These are phyloP conservation scores for Drosophila sp. DNA, from an alignment of 1,140 invertebrate genomes.

Conservation along the genomic window DNA sequence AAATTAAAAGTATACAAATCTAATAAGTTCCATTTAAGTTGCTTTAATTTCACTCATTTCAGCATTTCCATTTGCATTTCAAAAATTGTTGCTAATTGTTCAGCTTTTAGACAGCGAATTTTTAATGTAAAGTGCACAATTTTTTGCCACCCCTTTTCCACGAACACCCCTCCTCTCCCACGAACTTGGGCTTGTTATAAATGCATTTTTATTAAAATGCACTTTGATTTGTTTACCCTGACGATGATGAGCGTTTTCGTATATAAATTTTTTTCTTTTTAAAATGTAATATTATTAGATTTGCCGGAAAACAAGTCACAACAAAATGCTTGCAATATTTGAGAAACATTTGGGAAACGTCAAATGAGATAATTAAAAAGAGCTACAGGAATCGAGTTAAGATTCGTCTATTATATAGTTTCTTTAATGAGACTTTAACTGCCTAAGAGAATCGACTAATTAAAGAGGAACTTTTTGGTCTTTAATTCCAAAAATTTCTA, in stretches of 20 bases:
- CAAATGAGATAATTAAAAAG: neutral
- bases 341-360: neutral
- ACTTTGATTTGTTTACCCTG: slow-evolving; percentile 26
- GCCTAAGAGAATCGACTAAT: too few relatives aligned
- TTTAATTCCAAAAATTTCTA: too few relatives aligned
- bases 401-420: too few relatives aligned
- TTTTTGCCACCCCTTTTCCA: neutral
- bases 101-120: slow-evolving; percentile 77
- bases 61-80: slow-evolving; percentile 63
- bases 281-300: slow-evolving; percentile 7
- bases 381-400: too few relatives aligned
- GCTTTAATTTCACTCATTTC: slow-evolving; percentile 71
- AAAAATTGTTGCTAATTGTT: slow-evolving; percentile 79
- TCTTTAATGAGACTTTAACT: too few relatives aligned
- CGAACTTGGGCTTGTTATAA: slow-evolving; percentile 7
- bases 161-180: neutral
- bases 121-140: slow-evolving; percentile 73
- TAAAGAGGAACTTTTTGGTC: too few relatives aligned
- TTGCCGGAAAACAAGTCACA: neutral
- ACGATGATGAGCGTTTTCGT: neutral
- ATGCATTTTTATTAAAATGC: slow-evolving; percentile 61
- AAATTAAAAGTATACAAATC: slow-evolving; percentile 83
- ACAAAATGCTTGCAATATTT: neutral
- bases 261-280: neutral
- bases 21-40: slow-evolving; percentile 81